Conservation (phyloP, 2,797 vertebrate species). For the Hydrophis major region DNA sequence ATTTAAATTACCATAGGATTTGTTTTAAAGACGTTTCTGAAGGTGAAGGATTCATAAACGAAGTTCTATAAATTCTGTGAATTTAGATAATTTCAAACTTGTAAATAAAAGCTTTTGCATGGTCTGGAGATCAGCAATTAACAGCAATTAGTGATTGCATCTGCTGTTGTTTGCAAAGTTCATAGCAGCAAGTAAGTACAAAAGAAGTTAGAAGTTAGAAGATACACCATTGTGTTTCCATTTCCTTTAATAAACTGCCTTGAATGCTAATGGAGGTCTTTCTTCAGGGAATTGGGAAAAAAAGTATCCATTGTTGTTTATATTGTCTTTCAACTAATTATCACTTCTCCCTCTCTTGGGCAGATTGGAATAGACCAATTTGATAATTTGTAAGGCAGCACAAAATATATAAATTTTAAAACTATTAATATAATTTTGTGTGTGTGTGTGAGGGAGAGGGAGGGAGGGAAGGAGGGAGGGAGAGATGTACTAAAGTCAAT, state of each 20-base stretch:
- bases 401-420: not conserved
- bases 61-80: constrained; percentile 8
- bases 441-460: not conserved
- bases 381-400: not conserved
- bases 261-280: not conserved
- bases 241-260: not conserved
- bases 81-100: constrained; percentile 42
- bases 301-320: not conserved
- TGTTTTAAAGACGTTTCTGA: not conserved
- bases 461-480: not conserved
- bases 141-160: constrained; percentile 57
- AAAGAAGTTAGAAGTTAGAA: constrained; percentile 34
- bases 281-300: not conserved
- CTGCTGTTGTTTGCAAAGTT: constrained; percentile 46
- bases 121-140: constrained; percentile 64
- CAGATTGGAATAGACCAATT: not conserved
- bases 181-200: not conserved
- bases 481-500: not conserved
- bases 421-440: not conserved
- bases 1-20: not conserved
- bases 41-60: not conserved
- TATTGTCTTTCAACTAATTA: not conserved
- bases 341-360: not conserved
- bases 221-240: not conserved
- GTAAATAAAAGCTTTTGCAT: constrained; percentile 55